Base-by-base conservation (phyloP, 2,797 vertebrate species). In the Hypotaenidia okinawae region DNA sequence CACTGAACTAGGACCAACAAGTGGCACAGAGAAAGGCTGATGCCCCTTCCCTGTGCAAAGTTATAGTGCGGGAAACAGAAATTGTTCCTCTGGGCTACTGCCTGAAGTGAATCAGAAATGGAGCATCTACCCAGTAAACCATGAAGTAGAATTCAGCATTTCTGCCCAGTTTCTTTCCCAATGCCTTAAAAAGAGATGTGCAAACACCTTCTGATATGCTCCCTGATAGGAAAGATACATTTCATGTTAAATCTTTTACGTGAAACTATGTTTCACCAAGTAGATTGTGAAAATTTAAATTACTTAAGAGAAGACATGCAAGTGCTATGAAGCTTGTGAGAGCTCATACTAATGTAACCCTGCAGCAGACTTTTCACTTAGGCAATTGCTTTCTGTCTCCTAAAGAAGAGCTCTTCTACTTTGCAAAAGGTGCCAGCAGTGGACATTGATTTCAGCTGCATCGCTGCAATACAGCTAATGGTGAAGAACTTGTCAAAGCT, bases 271-370 rank as follows among this genome's bases (percentile, higher is more conserved):
- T 84, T 95, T 93, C 79, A 93, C 30, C 67, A 68, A 70, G 51
- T 41, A 66, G 54, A 82, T 87, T 5, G 82, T 76, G 74, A 87
- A 92, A 93, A 73, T 33, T 87, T 88, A 79, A 83, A 94, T 76
- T 70, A 59, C n/a, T 76, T 79, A 62, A 78, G 23, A 73, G 11
- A 61, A 87, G 10, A 74, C 35, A 72, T 13, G 19, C 6, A 87
- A 84, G 37, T 47, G 6, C 13, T 83, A 74, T 1, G 3, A 93
- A 84, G 37, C n/a, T 87, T 52, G 66, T 13, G 66, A 75, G 11
- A 93, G 3, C 33, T 85, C 47, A 13, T 72, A 62, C 8, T 81
- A 87, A 86, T 73, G 58, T 74, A 30, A n/a, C 19, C 82, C 70
- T 84, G 13, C 32, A 83, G 76, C 64, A 83, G 28, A 80, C 2